phyloP scores from a whole-genome alignment of 2,113 vertebrate species.

The Thalassarche chlororhynchos region DNA sequence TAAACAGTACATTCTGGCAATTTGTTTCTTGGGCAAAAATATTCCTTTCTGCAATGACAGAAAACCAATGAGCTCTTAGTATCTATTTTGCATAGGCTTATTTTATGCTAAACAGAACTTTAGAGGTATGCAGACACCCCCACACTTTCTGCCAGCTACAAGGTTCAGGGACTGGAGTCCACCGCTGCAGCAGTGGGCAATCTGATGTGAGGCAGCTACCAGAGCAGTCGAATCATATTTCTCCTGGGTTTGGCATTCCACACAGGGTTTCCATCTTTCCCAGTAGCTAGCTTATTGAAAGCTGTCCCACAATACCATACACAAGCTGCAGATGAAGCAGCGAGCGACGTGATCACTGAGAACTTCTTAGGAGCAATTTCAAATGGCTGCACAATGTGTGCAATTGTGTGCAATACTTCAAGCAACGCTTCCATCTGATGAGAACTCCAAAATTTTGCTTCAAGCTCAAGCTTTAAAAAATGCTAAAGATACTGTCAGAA shows the following conservation, averaged over 20 bases:
- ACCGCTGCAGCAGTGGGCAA: neutral
- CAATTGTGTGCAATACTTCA: neutral
- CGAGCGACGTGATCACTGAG: fast-evolving
- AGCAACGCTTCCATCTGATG: neutral
- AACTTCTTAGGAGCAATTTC: neutral
- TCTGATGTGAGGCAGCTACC: neutral
- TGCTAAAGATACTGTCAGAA: neutral
- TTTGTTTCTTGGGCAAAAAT: neutral
- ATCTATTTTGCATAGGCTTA: neutral
- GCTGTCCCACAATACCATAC: neutral
- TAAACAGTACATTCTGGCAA: neutral
- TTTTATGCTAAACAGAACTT: neutral
- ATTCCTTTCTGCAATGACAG: neutral
- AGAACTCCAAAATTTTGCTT: neutral
- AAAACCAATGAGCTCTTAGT: neutral
- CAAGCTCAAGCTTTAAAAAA: neutral
- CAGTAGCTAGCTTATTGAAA: neutral
- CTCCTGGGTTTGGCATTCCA: neutral
- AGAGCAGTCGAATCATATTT: neutral
- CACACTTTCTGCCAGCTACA: neutral
- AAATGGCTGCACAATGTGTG: neutral
- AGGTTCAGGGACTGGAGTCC: neutral
- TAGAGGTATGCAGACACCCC: neutral
- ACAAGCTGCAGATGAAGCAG: neutral
- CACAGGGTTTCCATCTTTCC: neutral